A percentile compares a stretch with the other conserved stretches of the same genome.
These are phyloP conservation scores for Nebria brevicollis DNA, from an alignment of 2,888 invertebrate species.

Conservation along the genomic window DNA sequence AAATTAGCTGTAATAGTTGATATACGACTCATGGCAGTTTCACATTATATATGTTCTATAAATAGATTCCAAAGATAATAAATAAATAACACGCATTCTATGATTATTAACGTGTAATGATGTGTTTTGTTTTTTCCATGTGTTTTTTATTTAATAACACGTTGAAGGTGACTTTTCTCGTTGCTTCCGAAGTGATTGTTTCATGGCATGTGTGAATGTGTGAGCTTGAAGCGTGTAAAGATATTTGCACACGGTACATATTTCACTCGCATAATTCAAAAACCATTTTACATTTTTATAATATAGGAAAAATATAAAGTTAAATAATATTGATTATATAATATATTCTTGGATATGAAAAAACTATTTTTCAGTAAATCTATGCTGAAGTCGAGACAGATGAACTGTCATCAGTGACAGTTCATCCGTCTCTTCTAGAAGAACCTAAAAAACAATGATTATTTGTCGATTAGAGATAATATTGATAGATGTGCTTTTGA, in stretches of 20 bases:
- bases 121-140: conserved; percentile 1
- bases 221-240: background rate
- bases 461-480: no score
- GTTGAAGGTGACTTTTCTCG: background rate
- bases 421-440: no score
- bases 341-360: no score
- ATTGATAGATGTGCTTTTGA: no score
- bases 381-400: no score
- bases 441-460: no score
- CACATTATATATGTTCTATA: conserved; percentile 24
- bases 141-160: background rate
- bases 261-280: background rate
- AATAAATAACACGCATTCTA: conserved; percentile 42
- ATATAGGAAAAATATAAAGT: background rate
- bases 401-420: no score
- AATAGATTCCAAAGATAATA: conserved; percentile 36
- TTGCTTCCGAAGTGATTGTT: background rate
- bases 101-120: conserved; percentile 27
- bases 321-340: no score
- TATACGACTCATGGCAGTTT: conserved; percentile 27
- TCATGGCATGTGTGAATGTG: background rate
- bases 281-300: background rate
- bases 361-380: no score
- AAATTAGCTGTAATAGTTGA: conserved; percentile 39
- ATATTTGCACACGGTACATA: background rate